Evolutionary conservation across 2,888 invertebrate genomes (phyloP), one percentile per base, ranked within the genome.

Genomic region (Dicranocentrus wangi): DNA sequence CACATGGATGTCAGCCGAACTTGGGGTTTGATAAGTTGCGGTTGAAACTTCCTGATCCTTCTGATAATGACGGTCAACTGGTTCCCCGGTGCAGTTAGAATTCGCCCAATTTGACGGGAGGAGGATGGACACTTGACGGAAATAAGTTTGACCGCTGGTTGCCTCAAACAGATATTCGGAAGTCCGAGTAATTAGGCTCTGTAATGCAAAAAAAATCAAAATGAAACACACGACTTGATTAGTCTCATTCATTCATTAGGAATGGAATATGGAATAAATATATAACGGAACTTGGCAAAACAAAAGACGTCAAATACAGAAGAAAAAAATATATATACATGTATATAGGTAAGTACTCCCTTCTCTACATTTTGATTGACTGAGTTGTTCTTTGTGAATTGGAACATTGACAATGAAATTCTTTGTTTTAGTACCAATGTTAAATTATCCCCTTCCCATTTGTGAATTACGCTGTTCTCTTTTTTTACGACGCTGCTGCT

Each of bases 41-140:
- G 86, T 84, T 27, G 81, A 63, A 5, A 85, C 82, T 80, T 84
- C 85, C 81, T 76, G 75, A 63, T 83, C 83, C 53, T n/a, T 51
- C 17, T 70, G 77, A 27, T 70, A 53, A 19, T 77, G 53, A 21
- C 60, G 43, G 3, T 51, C 60, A 2, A 53, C 23, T 17, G 55
- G 28, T 28, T 69, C 70, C 19, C 85, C 83, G 2, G 86, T 86
- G 72, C 86, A 86, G 66, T 86, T 86, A 39, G 81, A 66, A 43
- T 81, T 85, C 27, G 85, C 86, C 86, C 86, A 86, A 51, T 85
- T 82, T 5, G 85, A 81, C 10, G 86, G 86, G 1, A 86, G 82
- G 2, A 86, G 78, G 60, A 86, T 85, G 71, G 84, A 83, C 55
- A 86, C 83, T 83, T 85, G 85, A 55, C 85, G 85, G 83, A 86